A percentile compares a stretch with the other conserved stretches of the same genome.
Evolutionary conservation across 2,797 vertebrate species (phyloP).

Genomic region (Phoebastria nigripes): DNA sequence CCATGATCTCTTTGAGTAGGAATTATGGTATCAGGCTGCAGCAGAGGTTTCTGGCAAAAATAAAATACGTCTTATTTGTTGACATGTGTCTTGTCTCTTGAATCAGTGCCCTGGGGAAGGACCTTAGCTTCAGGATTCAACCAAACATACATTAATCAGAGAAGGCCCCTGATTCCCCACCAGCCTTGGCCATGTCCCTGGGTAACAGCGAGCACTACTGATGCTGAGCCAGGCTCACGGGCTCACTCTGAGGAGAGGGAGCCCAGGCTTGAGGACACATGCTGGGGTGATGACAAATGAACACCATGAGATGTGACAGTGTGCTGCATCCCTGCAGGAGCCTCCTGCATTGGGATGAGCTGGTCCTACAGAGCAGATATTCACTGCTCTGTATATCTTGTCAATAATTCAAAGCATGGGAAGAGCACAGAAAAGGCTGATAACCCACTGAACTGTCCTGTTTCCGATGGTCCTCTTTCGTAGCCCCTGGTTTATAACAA

Average conservation of each 20-base stretch:
- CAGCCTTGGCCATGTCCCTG: conserved; percentile 57
- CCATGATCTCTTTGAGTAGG: not conserved
- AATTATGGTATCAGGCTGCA: not conserved
- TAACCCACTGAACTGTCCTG: not conserved
- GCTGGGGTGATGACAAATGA: not conserved
- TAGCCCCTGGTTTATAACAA: not conserved
- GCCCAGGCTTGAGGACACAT: not conserved
- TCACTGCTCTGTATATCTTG: not conserved
- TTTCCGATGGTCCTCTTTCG: not conserved
- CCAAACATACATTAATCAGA: conserved; percentile 41
- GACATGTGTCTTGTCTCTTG: conserved; percentile 20
- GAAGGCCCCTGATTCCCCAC: conserved; percentile 61
- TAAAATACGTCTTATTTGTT: not conserved
- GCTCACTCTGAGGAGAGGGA: not conserved
- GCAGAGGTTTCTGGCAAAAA: conserved; percentile 20
- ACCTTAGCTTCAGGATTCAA: conserved; percentile 42
- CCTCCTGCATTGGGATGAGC: not conserved
- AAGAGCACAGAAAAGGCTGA: not conserved
- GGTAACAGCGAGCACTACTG: not conserved
- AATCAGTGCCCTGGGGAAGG: not conserved
- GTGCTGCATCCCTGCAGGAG: not conserved
- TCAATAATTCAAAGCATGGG: not conserved
- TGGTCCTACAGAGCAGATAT: not conserved
- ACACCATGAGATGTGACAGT: conserved; percentile 43
- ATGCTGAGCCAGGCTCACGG: not conserved